Evolutionary conservation across 1,140 invertebrate genomes (phyloP).

Genomic region (Saccostrea echinata): DNA sequence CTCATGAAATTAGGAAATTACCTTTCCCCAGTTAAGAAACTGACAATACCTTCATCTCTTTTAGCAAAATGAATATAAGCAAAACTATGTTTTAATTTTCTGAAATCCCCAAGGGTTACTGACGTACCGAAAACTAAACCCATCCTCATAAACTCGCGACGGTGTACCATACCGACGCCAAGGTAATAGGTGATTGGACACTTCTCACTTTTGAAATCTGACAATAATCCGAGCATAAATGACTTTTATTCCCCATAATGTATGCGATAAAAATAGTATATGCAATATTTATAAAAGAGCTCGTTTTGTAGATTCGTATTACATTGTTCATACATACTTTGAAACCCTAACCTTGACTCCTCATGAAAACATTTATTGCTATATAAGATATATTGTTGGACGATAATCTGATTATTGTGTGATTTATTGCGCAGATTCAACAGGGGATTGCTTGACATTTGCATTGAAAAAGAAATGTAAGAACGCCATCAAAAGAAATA

Average conservation of each 20-base stretch:
- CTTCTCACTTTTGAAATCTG: neutral
- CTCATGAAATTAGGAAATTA: too few species aligned
- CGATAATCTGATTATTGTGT: neutral
- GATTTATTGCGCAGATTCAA: slow-evolving; percentile 64
- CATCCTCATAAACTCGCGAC: neutral
- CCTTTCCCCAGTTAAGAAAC: too few species aligned
- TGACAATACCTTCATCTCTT: too few species aligned
- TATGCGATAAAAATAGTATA: neutral
- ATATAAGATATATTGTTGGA: neutral
- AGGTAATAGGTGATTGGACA: too few species aligned
- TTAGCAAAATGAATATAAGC: too few species aligned
- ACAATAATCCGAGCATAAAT: neutral
- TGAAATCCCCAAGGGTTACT: too few species aligned
- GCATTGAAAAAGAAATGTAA: slow-evolving; percentile 78
- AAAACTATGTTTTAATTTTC: too few species aligned
- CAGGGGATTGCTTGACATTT: slow-evolving; percentile 76
- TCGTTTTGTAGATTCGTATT: neutral
- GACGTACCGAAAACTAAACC: too few species aligned
- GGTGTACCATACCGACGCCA: neutral
- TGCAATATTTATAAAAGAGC: neutral
- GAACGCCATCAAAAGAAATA: slow-evolving; percentile 74
- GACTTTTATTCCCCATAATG: neutral
- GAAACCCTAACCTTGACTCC: neutral
- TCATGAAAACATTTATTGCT: neutral
- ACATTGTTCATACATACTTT: neutral